A percentile compares a stretch with the other conserved stretches of the same genome.
Conservation (phyloP, 2,113 vertebrate genomes). For the Larimichthys crocea region DNA sequence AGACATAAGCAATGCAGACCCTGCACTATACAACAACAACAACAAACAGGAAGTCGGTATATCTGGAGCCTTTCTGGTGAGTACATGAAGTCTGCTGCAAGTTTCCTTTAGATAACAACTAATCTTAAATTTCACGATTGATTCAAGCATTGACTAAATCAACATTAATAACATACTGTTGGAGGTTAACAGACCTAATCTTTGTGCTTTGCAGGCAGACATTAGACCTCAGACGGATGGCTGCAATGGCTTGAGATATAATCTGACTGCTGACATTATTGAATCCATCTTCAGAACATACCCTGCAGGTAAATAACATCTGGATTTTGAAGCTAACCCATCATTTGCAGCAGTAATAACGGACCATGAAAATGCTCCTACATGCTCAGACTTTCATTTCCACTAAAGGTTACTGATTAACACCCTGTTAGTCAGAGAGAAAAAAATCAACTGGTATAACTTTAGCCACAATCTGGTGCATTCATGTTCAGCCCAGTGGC, state of each 20-base stretch:
- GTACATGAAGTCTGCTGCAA: constrained; percentile 38
- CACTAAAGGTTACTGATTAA: not conserved
- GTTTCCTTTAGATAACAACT: not conserved
- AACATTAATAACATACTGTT: not conserved
- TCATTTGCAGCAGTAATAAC: not conserved
- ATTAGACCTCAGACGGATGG: constrained; percentile 98
- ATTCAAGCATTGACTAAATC: not conserved
- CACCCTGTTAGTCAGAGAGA: not conserved
- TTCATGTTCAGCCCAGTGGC: not conserved
- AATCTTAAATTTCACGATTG: constrained; percentile 3
- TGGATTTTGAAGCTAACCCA: not conserved
- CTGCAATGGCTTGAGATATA: constrained; percentile 97
- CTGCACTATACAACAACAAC: constrained; percentile 86
- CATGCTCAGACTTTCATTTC: constrained; percentile 13
- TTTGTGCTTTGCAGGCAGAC: constrained; percentile 88
- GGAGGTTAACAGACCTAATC: not conserved
- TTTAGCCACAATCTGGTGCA: not conserved
- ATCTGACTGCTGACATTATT: constrained; percentile 97
- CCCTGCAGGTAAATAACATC: constrained; percentile 89
- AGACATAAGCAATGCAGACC: constrained; percentile 88
- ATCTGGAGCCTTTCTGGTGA: constrained; percentile 98
- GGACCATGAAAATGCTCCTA: not conserved
- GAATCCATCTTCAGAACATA: constrained; percentile 99
- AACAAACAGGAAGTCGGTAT: constrained; percentile 98
- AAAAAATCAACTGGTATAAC: not conserved